Base-by-base conservation (phyloP, 2,888 invertebrate genomes). In the Hedychridium roseum region DNA sequence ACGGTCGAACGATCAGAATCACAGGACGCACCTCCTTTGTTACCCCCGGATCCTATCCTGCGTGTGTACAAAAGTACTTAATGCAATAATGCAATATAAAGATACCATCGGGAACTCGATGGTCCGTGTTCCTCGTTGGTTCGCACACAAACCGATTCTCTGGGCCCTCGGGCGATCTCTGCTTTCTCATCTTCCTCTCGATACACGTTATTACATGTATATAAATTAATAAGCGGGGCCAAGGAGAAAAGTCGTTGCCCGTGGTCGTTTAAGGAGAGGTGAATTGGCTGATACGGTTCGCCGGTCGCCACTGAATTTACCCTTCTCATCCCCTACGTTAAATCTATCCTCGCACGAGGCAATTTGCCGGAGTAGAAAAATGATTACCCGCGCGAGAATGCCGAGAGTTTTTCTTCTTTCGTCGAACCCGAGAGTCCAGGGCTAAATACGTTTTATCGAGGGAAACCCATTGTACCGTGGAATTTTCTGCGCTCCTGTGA, bases 11-110 rank as follows among this genome's bases (percentile, higher is more conserved):
- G 40, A 45, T 37, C 28, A 49, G 60, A 26, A 30, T 27, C 30
- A 23, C 27, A 23, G 34, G 31, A 28, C 43, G 45, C 31, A 46
- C 38, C 32, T 39, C 60, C 35, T 67, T 72, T 71, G 73, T 72
- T 66, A 45, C 54, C 46, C 39, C 60, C 46, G 51, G 60, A 62
- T 68, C 58, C 52, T 63, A 58, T 64, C 54, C 57, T 56, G 50
- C 50, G 44, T 76, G 75, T 78, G 73, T 78, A 60, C 76, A 57
- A 60, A 76, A 78, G 73, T 78, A 68, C 76, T 78, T 77, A 77
- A 64, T 54, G 71, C 69, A 76, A 77, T 77, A 76, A 76, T 69
- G 69, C 70, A 69, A 70, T 70, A 73, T 71, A 75, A 74, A 76
- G 72, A 75, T 75, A 74, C 73, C 71, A 66, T 66, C 66, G 68